These are phyloP conservation scores for Delia radicum DNA, from an alignment of 1,140 invertebrate genomes.

Conservation along the genomic window DNA sequence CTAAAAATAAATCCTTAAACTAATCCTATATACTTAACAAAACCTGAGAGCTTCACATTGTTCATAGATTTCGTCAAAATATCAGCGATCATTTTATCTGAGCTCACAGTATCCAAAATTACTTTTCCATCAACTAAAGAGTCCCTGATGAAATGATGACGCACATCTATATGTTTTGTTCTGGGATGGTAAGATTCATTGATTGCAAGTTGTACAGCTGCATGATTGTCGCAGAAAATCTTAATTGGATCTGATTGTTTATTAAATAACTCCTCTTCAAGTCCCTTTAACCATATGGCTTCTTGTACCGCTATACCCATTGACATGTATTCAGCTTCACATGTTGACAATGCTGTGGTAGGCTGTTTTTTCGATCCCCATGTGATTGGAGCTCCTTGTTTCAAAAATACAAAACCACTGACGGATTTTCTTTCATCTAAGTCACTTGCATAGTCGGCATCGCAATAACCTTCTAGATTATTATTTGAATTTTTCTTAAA, in stretches of 20 bases:
- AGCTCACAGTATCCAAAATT: not conserved
- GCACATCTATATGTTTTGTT: slow-evolving; percentile 16
- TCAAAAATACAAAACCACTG: slow-evolving; percentile 26
- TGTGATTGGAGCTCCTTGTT: slow-evolving; percentile 18
- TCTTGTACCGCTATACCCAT: slow-evolving; percentile 17
- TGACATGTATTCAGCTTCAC: slow-evolving; percentile 29
- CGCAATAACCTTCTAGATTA: not conserved
- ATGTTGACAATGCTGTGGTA: slow-evolving; percentile 49
- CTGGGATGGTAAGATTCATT: not conserved
- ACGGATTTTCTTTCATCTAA: slow-evolving; percentile 24
- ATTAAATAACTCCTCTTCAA: not conserved
- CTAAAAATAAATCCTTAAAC: not conserved
- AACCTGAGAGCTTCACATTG: not conserved
- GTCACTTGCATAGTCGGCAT: slow-evolving; percentile 28
- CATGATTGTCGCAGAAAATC: slow-evolving; percentile 15
- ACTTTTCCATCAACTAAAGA: not conserved
- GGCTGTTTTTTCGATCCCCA: slow-evolving; percentile 18
- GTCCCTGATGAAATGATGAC: not conserved
- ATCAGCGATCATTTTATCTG: not conserved
- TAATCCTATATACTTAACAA: not conserved
- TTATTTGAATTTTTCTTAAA: slow-evolving; percentile 1
- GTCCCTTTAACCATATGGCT: slow-evolving; percentile 23
- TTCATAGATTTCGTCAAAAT: not conserved
- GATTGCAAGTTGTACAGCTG: not conserved
- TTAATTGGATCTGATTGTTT: not conserved